These are phyloP conservation scores for Tor tambroides DNA, from an alignment of 2,113 vertebrate genomes.

Conservation along the genomic window DNA sequence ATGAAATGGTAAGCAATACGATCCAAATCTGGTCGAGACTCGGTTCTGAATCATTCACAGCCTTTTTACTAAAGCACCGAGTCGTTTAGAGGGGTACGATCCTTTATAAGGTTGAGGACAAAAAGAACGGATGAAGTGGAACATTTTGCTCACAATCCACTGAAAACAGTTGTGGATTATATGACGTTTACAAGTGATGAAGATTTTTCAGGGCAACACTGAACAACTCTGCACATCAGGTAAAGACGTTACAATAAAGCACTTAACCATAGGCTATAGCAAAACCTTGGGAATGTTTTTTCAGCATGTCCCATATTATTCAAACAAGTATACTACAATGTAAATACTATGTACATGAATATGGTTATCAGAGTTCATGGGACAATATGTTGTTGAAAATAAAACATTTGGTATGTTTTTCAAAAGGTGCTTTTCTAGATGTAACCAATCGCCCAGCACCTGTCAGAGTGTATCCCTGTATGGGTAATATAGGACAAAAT, in stretches of 20 bases:
- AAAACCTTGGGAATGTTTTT: neutral
- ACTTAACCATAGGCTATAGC: neutral
- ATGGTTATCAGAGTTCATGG: neutral
- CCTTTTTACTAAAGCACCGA: no score
- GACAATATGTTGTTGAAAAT: neutral
- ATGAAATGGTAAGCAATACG: neutral
- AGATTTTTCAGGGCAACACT: neutral
- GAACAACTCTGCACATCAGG: neutral
- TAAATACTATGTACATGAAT: neutral
- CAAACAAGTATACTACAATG: neutral
- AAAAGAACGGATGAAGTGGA: neutral
- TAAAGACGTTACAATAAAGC: neutral
- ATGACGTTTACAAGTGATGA: neutral
- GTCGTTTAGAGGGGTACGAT: neutral
- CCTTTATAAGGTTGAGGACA: neutral
- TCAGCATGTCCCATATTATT: no score
- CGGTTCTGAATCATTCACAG: no score
- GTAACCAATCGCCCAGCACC: neutral
- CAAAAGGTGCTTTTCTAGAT: neutral
- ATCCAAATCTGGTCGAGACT: neutral
- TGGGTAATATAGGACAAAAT: neutral
- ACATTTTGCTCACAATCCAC: neutral
- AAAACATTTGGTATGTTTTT: neutral
- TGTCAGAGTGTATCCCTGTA: neutral
- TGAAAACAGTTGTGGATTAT: neutral